Conservation (phyloP, 2,797 vertebrate genomes). For the Spinus olivaceus region DNA sequence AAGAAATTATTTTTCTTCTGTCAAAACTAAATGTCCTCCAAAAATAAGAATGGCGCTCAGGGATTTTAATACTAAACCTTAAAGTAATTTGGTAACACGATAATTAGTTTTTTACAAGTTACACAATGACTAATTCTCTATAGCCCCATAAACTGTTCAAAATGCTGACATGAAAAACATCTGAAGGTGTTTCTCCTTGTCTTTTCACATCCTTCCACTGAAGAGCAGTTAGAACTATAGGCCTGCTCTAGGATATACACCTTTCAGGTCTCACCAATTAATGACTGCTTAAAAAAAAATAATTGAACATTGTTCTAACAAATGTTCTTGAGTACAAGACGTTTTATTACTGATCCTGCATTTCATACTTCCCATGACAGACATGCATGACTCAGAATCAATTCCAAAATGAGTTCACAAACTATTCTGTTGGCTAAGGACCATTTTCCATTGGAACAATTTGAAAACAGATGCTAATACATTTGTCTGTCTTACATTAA, state of each 20-base stretch:
- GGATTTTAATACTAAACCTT: neutral
- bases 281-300: neutral
- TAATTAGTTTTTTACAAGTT: neutral
- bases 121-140: neutral
- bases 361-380: constrained; percentile 33
- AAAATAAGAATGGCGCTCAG: neutral
- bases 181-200: neutral
- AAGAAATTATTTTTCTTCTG: neutral
- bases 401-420: neutral
- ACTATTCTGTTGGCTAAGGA: neutral
- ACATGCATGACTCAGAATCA: constrained; percentile 23
- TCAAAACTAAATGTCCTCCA: neutral
- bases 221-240: neutral
- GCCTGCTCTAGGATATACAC: neutral
- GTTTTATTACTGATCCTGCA: neutral
- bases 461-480: neutral
- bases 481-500: neutral
- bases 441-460: neutral
- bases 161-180: neutral
- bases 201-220: neutral
- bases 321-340: neutral
- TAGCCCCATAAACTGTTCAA: neutral
- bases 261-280: neutral
- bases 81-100: neutral
- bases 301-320: neutral